phyloP scores from a whole-genome alignment of 30 jellyfish, hydroid and myxozoan species.

The Hydractinia symbiolongicarpus region DNA sequence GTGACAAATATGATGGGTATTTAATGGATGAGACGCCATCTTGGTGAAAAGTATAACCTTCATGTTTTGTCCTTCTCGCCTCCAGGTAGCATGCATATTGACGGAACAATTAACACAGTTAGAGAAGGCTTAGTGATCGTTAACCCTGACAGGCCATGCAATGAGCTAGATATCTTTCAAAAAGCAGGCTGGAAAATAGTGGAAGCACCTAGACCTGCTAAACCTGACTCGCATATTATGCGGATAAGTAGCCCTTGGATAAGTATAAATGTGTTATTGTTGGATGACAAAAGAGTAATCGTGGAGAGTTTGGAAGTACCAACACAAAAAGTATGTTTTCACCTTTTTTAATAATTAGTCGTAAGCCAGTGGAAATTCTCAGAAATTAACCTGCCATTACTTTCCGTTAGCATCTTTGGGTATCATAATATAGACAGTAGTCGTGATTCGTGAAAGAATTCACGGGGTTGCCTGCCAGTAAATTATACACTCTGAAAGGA shows the following conservation, averaged over 20 bases:
- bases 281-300: conserved; percentile 82
- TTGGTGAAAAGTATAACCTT: conserved; percentile 65
- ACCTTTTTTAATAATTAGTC: no score
- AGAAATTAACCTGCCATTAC: no score
- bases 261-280: conserved; percentile 67
- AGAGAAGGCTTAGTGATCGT: conserved; percentile 72
- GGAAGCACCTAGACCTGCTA: conserved; percentile 47
- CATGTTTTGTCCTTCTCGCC: conserved; percentile 49
- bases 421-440: no score
- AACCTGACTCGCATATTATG: conserved; percentile 46
- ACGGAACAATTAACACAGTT: conserved; percentile 59
- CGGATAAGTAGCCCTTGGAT: conserved; percentile 44
- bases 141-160: conserved; percentile 66
- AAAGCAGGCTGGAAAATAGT: conserved; percentile 79
- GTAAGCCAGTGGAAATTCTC: no score
- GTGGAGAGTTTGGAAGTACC: conserved; percentile 52
- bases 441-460: no score
- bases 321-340: conserved; percentile 41
- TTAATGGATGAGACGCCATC: conserved; percentile 77
- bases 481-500: no score
- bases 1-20: conserved; percentile 72
- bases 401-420: no score
- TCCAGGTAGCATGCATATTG: conserved; percentile 83
- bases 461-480: no score
- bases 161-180: conserved; percentile 41